Percentiles rank a stretch among this genome's conserved stretches.
Conservation (phyloP, 2,113 vertebrate species). For the Triplophysa dalaica region DNA sequence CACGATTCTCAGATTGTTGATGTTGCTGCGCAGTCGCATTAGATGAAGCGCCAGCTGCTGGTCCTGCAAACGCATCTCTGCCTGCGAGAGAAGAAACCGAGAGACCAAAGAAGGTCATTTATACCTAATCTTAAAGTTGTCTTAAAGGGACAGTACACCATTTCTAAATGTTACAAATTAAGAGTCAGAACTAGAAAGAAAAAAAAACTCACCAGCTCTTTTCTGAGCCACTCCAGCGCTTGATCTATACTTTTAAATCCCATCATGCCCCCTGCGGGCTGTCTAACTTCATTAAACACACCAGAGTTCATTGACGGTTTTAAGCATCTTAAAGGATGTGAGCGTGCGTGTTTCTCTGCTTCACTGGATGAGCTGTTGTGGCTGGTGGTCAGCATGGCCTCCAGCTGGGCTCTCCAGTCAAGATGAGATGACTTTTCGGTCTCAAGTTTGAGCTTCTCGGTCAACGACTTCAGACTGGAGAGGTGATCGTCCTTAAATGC, state of each 20-base stretch:
- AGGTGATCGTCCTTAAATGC: constrained; percentile 81
- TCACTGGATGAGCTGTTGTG: constrained; percentile 61
- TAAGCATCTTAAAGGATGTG: constrained; percentile 48
- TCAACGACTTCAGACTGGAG: constrained; percentile 85
- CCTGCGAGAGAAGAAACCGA: constrained; percentile 66
- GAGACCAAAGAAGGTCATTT: not conserved
- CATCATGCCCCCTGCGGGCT: constrained; percentile 69
- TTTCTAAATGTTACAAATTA: not conserved
- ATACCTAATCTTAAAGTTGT: not conserved
- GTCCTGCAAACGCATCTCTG: constrained; percentile 92
- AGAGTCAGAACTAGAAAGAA: not conserved
- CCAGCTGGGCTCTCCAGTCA: constrained; percentile 88
- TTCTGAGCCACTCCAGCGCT: constrained; percentile 87
- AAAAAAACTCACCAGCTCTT: constrained; percentile 86
- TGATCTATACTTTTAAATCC: constrained; percentile 83
- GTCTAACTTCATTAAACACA: constrained; percentile 51
- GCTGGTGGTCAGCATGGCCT: constrained; percentile 58
- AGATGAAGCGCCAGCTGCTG: constrained; percentile 93
- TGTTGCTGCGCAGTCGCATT: constrained; percentile 87
- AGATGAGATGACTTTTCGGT: constrained; percentile 90
- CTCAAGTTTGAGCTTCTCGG: constrained; percentile 89
- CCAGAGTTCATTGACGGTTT: constrained; percentile 52
- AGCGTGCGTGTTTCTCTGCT: constrained; percentile 35
- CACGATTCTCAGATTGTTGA: constrained; percentile 93
- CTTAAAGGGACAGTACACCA: not conserved